A percentile compares a stretch with the other conserved stretches of the same genome.
phyloP scores from a whole-genome alignment of 1,140 invertebrate genomes.

The Dermatophagoides farinae region DNA sequence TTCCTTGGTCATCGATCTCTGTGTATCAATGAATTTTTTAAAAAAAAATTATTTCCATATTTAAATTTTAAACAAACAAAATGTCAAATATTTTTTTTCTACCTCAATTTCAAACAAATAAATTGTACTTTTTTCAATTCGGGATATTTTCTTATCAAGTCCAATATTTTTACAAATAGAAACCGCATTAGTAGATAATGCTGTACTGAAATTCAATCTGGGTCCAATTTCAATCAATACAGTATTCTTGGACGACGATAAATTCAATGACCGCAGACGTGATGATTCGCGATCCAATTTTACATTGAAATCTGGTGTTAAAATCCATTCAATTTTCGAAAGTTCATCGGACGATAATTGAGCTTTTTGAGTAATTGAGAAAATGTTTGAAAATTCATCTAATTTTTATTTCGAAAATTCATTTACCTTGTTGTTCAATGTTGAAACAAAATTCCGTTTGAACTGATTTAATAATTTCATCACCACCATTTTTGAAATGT shows the following conservation, averaged over 20 bases:
- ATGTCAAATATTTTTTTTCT: not conserved
- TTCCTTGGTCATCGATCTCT: not conserved
- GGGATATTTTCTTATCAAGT: conserved; percentile 38
- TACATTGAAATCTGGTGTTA: conserved; percentile 17
- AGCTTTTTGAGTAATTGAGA: not conserved
- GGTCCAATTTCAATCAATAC: conserved; percentile 30
- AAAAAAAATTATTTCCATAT: not conserved
- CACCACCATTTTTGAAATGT: not conserved
- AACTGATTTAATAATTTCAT: not conserved
- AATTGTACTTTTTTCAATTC: conserved; percentile 57
- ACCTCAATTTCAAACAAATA: conserved; percentile 41
- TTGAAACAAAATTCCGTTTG: conserved; percentile 19
- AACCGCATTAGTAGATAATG: conserved; percentile 82
- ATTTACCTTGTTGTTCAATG: conserved; percentile 12
- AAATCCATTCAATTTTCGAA: conserved; percentile 16
- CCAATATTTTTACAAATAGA: conserved; percentile 71
- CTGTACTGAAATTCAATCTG: conserved; percentile 73
- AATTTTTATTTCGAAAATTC: not conserved
- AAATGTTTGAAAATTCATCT: not conserved
- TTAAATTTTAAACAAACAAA: not conserved
- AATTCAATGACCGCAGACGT: not conserved
- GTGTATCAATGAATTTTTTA: not conserved
- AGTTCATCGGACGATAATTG: conserved; percentile 10
- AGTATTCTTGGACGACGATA: not conserved
- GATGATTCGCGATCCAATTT: conserved; percentile 17